A percentile compares a stretch with the other conserved stretches of the same genome.
phyloP scores from a whole-genome alignment of 2,888 invertebrate genomes.

The Pharmacophagus antenor region DNA sequence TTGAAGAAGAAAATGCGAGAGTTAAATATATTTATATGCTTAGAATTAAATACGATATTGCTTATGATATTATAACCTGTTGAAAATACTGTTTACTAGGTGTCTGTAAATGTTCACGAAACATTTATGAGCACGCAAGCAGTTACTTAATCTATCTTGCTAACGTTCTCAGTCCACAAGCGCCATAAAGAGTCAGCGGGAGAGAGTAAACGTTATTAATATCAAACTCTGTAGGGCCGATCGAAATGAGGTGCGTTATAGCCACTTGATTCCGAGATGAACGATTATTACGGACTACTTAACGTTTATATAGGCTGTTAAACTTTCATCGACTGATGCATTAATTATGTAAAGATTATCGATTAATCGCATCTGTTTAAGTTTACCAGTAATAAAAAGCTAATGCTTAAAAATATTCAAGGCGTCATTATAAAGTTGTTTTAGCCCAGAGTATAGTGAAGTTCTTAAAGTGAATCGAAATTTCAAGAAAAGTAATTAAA shows the following conservation, averaged over 20 bases:
- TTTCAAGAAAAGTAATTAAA: too few species aligned
- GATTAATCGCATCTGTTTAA: neutral
- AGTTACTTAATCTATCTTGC: conserved; percentile 6
- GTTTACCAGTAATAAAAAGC: neutral
- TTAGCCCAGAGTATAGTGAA: neutral
- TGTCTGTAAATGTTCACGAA: too few species aligned
- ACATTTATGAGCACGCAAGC: conserved; percentile 9
- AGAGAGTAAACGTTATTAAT: conserved; percentile 56
- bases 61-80: too few species aligned
- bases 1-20: too few species aligned
- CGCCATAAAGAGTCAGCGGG: conserved; percentile 47
- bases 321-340: conserved; percentile 18
- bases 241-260: conserved; percentile 29
- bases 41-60: too few species aligned
- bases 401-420: neutral
- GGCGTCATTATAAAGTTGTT: neutral
- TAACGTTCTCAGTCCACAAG: conserved; percentile 31
- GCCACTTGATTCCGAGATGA: conserved; percentile 21
- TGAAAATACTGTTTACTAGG: too few species aligned
- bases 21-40: too few species aligned
- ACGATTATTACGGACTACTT: conserved; percentile 19
- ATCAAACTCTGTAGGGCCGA: conserved; percentile 40
- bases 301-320: conserved; percentile 19
- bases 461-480: too few species aligned
- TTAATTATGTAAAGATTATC: conserved; percentile 5